Evolutionary conservation across 2,888 invertebrate species (phyloP), one percentile per base, ranked within the genome.

Genomic region (Iphiclides podalirius): DNA sequence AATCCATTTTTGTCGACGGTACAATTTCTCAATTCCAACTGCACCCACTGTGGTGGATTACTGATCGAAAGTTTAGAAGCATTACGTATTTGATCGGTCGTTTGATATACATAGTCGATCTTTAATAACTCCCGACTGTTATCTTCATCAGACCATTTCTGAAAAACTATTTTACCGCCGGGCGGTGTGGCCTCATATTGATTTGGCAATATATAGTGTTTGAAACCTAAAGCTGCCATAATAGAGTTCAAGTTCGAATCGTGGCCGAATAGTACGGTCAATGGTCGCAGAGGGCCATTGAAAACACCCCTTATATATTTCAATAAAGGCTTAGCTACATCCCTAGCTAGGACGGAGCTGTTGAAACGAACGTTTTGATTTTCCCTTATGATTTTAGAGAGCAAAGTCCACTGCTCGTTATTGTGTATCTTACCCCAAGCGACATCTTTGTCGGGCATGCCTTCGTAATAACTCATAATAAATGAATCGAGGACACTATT

Each of bases 401-500:
- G 43, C 0, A 64, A 26, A n/a, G 63, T 35, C 79, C 79, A 81
- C 47, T 79, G 65, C 1, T 72, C 47, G 2, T 60, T 34, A 1
- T 54, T 58, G 3, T 48, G 51, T 1, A 85, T 72, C 59, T 69
- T 57, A 0, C 82, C 84, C 83, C 85, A 84, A 0, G 74, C 85
- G 0, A 86, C 67, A 0, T 78, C 64, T 31, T 73, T 54, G 2
- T 59, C 11, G 0, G 72, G 63, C 44, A 63, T 59, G 0, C 82
- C 83, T 55, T 83, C 78, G 15, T 81, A 87, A 34, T 71, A 82
- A 28, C 73, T 68, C 86, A 86, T 86, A 8, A 84, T 35, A 51
- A 84, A 81, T 0, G 70, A 53, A 57, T 87, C 86, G 0, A 76
- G 66, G 3, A 80, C 58, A 0, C 59, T 47, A 52, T 72, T 79